A percentile compares a stretch with the other conserved stretches of the same genome.
Conservation (phyloP, 2,113 vertebrate genomes). For the Macrotus californicus region DNA sequence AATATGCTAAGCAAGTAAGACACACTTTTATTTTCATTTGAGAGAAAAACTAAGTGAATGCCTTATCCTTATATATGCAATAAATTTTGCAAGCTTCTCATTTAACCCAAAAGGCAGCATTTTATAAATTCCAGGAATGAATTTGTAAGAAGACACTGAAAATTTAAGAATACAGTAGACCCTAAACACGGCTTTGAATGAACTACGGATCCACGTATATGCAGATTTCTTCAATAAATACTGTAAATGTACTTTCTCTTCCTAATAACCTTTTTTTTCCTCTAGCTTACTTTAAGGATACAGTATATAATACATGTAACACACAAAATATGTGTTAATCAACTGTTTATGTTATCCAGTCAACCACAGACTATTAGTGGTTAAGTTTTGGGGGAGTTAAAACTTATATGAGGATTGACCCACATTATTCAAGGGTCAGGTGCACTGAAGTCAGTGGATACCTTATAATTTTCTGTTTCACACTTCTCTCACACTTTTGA, state of each 20-base stretch:
- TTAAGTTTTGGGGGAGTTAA: neutral
- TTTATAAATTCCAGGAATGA: slow-evolving; percentile 38
- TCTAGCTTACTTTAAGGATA: neutral
- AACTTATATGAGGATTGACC: neutral
- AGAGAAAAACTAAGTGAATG: slow-evolving; percentile 36
- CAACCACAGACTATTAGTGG: neutral
- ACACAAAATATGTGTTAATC: neutral
- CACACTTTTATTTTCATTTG: slow-evolving; percentile 34
- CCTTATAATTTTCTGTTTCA: neutral
- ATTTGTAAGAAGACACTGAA: neutral
- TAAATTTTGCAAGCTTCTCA: neutral
- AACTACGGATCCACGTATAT: neutral
- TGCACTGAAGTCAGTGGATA: neutral
- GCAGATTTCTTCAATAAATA: neutral
- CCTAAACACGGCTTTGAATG: neutral
- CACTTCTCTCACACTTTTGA: neutral
- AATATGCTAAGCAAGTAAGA: slow-evolving; percentile 18
- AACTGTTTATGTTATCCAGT: neutral
- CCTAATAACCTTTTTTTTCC: neutral
- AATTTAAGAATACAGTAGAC: neutral
- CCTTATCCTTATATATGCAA: neutral
- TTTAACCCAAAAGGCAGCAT: neutral
- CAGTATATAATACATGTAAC: neutral
- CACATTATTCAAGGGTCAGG: neutral
- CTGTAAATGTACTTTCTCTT: neutral